Base-by-base conservation (phyloP, 2,797 vertebrate species). In the Crypturellus tataupa region DNA sequence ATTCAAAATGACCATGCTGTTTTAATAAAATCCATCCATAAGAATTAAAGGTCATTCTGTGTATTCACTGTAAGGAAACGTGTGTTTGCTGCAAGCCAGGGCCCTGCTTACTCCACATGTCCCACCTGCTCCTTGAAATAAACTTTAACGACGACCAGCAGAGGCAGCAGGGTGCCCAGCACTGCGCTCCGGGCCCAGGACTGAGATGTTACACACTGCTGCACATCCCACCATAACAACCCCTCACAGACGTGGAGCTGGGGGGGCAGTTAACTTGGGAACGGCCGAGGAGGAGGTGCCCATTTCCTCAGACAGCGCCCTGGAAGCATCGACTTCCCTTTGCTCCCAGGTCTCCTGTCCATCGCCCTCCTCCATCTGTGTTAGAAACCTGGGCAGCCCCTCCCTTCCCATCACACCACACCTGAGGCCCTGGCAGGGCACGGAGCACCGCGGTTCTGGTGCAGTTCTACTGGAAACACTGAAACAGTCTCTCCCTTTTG, bases 341-440 rank as follows among this genome's bases (percentile, higher is more conserved):
- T 13, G 13, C 40, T 42, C 40, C 13, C 40, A 42, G 40, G 13
- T 42, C 40, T 42, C 37, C 14, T 1, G 10, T 19, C 12, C n/a
- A n/a, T n/a, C n/a, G 27, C 55, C 58, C 21, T n/a, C 27, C 55
- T 27, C 15, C 27, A 19, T 23, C 49, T 0, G 6, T 59, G 29
- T n/a, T 21, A 4, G 12, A 14, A 5, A 2, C 23, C 3, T 5
- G 19, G 7, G 9, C 9, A 37, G 29, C 11, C 6, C 20, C 1
- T 6, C 18, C 1, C 11, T 20, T 84, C 20, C n/a, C 6, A 12
- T 33, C 71, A 46, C 63, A 27, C 17, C 42, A 35, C 42, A 31
- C 17, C 35, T 6, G 3, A 46, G 11, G 10, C 24, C 37, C 35
- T 42, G 10, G 21, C 31, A 4, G 5, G 2, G 49, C 47, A 2